A percentile compares a stretch with the other conserved stretches of the same genome.
Evolutionary conservation across 2,888 invertebrate genomes (phyloP).

Genomic region (Celastrina argiolus): DNA sequence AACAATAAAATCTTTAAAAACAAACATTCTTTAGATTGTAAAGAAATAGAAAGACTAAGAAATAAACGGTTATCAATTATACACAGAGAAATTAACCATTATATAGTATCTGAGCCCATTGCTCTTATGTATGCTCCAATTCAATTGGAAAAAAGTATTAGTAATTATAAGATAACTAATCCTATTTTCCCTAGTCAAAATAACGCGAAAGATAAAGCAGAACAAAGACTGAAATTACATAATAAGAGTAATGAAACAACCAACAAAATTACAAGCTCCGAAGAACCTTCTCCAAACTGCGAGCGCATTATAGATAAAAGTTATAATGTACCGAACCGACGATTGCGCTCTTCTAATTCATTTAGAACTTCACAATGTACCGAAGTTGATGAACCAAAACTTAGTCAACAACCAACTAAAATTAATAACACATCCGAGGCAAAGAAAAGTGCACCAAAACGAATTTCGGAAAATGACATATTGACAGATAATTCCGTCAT

Average conservation of each 20-base stretch:
- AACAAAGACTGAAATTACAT: not conserved
- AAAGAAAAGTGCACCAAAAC: constrained; percentile 12
- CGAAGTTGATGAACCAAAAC: not conserved
- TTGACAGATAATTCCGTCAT: not conserved
- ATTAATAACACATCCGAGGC: not conserved
- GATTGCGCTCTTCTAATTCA: not conserved
- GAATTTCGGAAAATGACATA: not conserved
- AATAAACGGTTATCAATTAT: constrained; percentile 54
- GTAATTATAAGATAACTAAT: constrained; percentile 33
- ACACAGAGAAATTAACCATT: constrained; percentile 48
- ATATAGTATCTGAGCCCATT: constrained; percentile 45
- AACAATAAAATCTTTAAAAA: constrained; percentile 27
- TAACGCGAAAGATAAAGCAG: not conserved
- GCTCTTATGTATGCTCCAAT: constrained; percentile 49
- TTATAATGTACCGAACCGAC: not conserved
- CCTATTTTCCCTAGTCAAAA: not conserved
- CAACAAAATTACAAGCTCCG: not conserved
- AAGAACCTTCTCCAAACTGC: constrained; percentile 12
- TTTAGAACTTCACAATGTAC: not conserved
- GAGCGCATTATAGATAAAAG: not conserved
- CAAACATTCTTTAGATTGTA: not conserved
- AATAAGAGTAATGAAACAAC: not conserved
- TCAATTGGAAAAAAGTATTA: constrained; percentile 20
- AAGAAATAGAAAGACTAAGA: constrained; percentile 45
- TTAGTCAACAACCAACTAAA: not conserved